phyloP scores from a whole-genome alignment of 2,113 vertebrate species.

The Dipodomys spectabilis region DNA sequence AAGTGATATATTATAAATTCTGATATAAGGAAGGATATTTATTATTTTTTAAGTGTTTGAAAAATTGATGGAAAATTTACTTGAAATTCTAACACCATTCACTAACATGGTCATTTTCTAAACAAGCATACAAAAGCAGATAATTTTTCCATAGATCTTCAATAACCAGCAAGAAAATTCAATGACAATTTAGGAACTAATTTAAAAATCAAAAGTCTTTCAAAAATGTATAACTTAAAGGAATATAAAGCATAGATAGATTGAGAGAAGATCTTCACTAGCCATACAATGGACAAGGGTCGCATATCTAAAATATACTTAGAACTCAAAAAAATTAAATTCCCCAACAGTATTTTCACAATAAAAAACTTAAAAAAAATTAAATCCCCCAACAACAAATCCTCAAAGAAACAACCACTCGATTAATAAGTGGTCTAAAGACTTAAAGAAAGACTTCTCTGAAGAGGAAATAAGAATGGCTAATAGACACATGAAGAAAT shows the following conservation, averaged over 20 bases:
- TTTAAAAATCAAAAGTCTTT: not conserved
- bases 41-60: not conserved
- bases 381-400: too few species aligned
- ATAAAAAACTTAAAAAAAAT: too few species aligned
- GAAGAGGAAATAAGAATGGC: too few species aligned
- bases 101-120: not conserved
- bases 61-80: not conserved
- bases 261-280: too few species aligned
- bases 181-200: not conserved
- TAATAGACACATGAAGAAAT: too few species aligned
- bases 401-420: too few species aligned
- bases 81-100: slow-evolving; percentile 21
- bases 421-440: too few species aligned
- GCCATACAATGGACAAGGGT: too few species aligned
- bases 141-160: not conserved
- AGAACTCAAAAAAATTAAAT: too few species aligned
- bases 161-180: not conserved
- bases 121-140: not conserved
- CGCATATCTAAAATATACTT: too few species aligned
- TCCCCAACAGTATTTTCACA: too few species aligned
- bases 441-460: too few species aligned
- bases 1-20: not conserved
- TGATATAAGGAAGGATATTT: not conserved
- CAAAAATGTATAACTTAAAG: not conserved
- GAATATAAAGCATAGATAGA: not conserved